A percentile compares a stretch with the other conserved stretches of the same genome.
These are phyloP conservation scores for Anguilla anguilla DNA, from an alignment of 2,797 vertebrate species.

Conservation along the genomic window DNA sequence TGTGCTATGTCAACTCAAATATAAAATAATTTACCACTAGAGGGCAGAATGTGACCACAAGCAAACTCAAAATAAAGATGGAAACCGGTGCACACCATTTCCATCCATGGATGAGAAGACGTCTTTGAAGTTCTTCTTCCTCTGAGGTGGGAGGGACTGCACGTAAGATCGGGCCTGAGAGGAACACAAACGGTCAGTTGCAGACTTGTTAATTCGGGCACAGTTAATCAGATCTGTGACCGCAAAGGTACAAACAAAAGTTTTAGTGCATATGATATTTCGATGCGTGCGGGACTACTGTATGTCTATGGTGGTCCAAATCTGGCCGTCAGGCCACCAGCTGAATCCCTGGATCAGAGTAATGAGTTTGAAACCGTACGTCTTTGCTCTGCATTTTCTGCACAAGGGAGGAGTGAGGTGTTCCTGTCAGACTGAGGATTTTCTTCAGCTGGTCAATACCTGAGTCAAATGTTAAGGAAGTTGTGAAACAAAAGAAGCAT, in stretches of 20 bases:
- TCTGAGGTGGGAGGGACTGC: constrained; percentile 69
- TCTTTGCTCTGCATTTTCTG: constrained; percentile 83
- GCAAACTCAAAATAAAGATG: not conserved
- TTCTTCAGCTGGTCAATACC: constrained; percentile 81
- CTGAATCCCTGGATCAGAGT: not conserved
- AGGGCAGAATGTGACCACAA: not conserved
- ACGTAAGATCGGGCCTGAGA: constrained; percentile 75
- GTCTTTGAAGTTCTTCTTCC: constrained; percentile 75
- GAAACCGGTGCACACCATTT: constrained; percentile 56
- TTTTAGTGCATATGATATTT: not conserved
- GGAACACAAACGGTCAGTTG: constrained; percentile 10
- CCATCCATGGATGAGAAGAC: constrained; percentile 70
- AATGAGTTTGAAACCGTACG: constrained; percentile 55
- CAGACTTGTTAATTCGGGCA: not conserved
- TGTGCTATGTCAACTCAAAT: not conserved
- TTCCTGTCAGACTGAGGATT: constrained; percentile 77
- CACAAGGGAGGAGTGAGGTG: constrained; percentile 69
- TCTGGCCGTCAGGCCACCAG: not conserved
- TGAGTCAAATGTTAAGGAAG: constrained; percentile 61
- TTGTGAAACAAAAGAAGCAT: not conserved
- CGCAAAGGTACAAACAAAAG: not conserved
- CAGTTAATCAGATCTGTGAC: not conserved
- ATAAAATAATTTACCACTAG: not conserved
- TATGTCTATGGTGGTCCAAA: not conserved
- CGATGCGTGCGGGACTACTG: too few relatives aligned